Base-by-base conservation (phyloP, 2,113 vertebrate genomes). In the Carlito syrichta region DNA sequence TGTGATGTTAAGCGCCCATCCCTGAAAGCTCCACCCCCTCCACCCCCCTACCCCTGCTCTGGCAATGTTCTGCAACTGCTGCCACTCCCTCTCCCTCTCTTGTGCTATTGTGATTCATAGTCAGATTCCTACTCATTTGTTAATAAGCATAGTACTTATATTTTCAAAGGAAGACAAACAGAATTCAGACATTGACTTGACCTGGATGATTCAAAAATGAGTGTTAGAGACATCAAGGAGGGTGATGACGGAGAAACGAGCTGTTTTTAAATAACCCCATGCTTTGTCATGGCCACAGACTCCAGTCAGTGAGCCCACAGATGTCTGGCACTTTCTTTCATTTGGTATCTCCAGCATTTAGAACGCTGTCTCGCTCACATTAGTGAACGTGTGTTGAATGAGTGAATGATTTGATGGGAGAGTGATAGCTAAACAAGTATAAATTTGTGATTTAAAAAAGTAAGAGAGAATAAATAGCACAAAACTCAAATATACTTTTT, bases 141-240 rank as follows among this genome's bases (percentile, higher is more conserved):
- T 86, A 23, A 45, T 50, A 23, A 86, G n/a, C 12, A 48, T 3
- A 50, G 14, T 54, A 52, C 50, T 48, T 91, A 25, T 25, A 30
- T 82, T 86, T 88, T 56, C 77, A 58, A 78, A 23, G 60, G 54
- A 82, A 52, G 77, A 76, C 1, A 35, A 63, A 12, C n/a, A 45
- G 19, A 25, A 81, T 71, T 81, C 52, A 58, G 69, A 69, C 60
- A 30, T 16, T 38, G 87, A 76, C 40, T 77, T 40, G 77, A 66
- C 27, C 76, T 40, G 48, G 27, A 54, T 87, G 95, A 74, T 48
- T 92, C 95, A 95, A 91, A 93, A 89, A 79, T 62, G 77, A 96
- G 35, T 92, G 84, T 56, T 48, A 71, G 45, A 54, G 54, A 76
- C 40, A 68, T 86, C 50, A 40, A 38, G 74, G 20, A 82, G 54